Base-by-base conservation (phyloP, 2,113 vertebrate genomes). In the Pachypanchax playfairii region DNA sequence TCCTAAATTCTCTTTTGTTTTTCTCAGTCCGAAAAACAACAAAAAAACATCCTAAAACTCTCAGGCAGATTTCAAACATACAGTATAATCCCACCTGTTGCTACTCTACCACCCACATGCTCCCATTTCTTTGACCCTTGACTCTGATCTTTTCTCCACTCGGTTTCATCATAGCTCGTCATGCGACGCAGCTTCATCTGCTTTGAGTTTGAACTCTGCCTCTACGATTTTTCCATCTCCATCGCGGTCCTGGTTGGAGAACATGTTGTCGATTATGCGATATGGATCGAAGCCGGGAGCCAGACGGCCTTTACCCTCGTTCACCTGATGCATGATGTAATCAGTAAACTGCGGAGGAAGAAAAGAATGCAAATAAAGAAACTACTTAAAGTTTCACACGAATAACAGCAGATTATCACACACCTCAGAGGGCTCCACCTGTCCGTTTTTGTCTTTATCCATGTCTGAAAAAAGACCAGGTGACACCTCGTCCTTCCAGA, bases 181-280 rank as follows among this genome's bases (percentile, higher is more conserved):
- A 0, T 99, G 97, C 26, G 89, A 22, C 53, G 87, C 85, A 31
- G 87, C 29, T 80, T 99, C 97, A 29, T 98, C 95, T 28, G 96
- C 95, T 87, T 99, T 99, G 59, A 99, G 80, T 80, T 93, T 98
- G 78, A 99, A 98, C 80, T 99, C 97, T 2, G 91, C 91, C n/a
- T 90, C 92, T 0, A 93, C 95, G 72, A 99, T 96, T 87, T 91
- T 95, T 43, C 97, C 95, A 0, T 99, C 95, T 66, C 94, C 92
- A 7, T 99, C 88, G 17, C 96, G 93, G 86, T 99, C 97, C 90
- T 99, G 97, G 85, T 98, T 99, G 82, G 89, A 91, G 84, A 97
- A 99, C 96, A 99, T 99, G 60, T 97, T 98, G 75, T 95, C 94
- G 58, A 99, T 94, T 4, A 99, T 96, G 70, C 91, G 93, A 13